Percentiles rank a stretch among this genome's conserved stretches.
These are phyloP conservation scores for Tenthredo amoena DNA, from an alignment of 2,888 invertebrate species.

Conservation along the genomic window DNA sequence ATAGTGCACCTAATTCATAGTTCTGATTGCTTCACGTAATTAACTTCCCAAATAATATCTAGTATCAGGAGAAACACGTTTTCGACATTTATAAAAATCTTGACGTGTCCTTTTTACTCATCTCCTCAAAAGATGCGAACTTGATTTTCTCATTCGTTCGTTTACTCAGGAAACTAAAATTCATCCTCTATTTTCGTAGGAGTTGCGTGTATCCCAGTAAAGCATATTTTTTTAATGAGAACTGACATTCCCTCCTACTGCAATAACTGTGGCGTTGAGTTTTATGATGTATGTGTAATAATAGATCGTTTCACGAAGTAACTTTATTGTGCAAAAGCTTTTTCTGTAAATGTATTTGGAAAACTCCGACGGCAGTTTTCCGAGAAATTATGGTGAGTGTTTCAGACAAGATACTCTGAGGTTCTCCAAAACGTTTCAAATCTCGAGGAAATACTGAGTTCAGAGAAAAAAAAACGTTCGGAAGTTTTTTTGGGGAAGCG, in stretches of 20 bases:
- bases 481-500: too few species aligned
- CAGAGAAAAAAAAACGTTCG: neutral
- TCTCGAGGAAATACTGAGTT: neutral
- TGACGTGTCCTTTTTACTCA: neutral
- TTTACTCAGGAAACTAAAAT: neutral
- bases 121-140: neutral
- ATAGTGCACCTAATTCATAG: neutral
- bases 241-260: neutral
- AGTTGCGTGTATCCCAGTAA: neutral
- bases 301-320: neutral
- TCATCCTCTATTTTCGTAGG: neutral
- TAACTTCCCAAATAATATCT: neutral
- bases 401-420: neutral
- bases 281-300: neutral
- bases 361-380: neutral
- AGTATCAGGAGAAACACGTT: neutral
- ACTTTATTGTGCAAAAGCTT: neutral
- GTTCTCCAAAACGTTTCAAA: neutral
- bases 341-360: neutral
- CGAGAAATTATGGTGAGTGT: neutral
- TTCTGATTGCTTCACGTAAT: constrained; percentile 14
- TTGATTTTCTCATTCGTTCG: neutral
- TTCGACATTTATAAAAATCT: neutral
- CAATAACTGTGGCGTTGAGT: neutral
- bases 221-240: neutral